Evolutionary conservation across 2,113 vertebrate species (phyloP).

Genomic region (Sitta europaea): DNA sequence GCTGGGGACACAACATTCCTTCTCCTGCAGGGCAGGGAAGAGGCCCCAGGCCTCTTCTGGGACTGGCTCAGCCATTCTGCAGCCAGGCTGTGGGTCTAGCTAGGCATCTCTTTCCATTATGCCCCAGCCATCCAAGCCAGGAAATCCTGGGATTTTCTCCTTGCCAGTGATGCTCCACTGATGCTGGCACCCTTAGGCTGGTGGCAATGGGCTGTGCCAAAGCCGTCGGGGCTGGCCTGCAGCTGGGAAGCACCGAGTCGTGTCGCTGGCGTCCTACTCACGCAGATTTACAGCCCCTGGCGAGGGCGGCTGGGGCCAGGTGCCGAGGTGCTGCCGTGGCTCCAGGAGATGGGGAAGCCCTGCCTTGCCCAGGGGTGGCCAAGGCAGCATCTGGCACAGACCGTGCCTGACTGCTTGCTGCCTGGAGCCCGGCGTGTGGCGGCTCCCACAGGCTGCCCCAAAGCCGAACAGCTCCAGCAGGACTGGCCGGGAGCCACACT

Average conservation of each 20-base stretch:
- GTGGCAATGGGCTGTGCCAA: background rate
- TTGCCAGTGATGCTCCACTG: background rate
- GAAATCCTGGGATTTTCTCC: background rate
- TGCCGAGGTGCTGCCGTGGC: background rate
- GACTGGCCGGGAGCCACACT: background rate
- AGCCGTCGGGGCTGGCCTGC: background rate
- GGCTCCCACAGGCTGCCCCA: background rate
- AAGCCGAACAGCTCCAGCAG: background rate
- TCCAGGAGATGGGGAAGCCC: background rate
- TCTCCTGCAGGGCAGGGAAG: background rate
- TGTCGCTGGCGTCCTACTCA: accelerated
- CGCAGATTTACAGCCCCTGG: background rate
- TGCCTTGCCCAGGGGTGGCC: background rate
- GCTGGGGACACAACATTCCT: background rate
- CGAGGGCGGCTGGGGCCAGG: background rate
- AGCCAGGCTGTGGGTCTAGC: background rate
- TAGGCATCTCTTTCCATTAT: accelerated
- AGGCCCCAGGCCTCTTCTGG: background rate
- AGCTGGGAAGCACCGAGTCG: background rate
- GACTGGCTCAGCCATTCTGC: background rate
- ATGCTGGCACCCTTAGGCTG: background rate
- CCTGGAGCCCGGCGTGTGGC: background rate
- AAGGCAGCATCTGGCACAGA: background rate
- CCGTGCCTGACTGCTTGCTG: accelerated
- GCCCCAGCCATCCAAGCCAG: background rate